Evolutionary conservation across 2,113 vertebrate species (phyloP).

Genomic region (Pantherophis guttatus): DNA sequence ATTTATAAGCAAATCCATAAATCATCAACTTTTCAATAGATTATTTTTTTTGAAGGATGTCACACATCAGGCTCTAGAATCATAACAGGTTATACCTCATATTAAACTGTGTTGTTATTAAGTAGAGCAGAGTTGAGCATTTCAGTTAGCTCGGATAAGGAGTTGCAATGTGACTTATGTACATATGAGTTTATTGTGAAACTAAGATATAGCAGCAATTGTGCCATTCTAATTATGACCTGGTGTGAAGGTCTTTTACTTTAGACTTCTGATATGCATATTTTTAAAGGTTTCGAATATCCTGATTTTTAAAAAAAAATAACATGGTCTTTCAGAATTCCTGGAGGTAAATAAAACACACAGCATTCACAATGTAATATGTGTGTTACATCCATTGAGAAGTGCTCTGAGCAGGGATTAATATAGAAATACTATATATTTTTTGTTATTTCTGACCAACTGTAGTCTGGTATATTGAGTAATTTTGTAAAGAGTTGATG

Average conservation of each 20-base stretch:
- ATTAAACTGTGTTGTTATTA: background rate
- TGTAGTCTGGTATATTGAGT: background rate
- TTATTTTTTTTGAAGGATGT: background rate
- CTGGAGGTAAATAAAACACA: background rate
- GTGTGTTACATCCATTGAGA: background rate
- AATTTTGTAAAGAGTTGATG: background rate
- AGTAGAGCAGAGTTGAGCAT: background rate
- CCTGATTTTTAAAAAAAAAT: background rate
- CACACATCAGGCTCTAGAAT: background rate
- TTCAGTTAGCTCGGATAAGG: background rate
- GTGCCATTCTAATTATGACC: background rate
- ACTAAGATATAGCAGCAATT: background rate
- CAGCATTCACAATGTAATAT: background rate
- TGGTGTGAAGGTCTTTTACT: background rate
- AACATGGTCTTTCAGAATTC: background rate
- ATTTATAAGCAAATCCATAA: background rate
- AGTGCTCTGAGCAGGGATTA: background rate
- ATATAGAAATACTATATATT: background rate
- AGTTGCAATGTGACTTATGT: background rate
- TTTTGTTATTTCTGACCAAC: background rate
- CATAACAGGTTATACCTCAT: background rate
- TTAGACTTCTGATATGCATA: background rate
- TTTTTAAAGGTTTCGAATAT: background rate
- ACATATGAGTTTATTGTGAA: background rate
- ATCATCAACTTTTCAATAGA: background rate